Evolutionary conservation across 2,797 vertebrate species (phyloP), one percentile per base, ranked within the genome.

Genomic region (Gymnothorax javanicus): DNA sequence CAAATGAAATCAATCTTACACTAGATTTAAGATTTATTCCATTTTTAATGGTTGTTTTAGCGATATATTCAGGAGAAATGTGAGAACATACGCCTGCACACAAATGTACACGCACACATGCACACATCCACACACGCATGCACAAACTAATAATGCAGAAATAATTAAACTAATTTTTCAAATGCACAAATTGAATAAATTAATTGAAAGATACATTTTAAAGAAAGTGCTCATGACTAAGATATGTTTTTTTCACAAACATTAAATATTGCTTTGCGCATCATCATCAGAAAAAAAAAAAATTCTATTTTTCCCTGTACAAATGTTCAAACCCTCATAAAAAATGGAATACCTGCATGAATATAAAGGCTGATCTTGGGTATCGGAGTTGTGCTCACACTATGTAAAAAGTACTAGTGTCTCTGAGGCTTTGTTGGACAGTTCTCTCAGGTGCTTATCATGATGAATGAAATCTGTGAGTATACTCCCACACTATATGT

Each of bases 381-480:
- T 13, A 50, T 77, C 43, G 17, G 15, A 52, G 33, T 43, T 77
- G 13, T 50, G 6, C 69, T n/a, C 33, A 81, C 20, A 57, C 52
- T 56, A 54, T 52, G 73, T 5, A 77, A 23, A 52, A 20, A 50
- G 52, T 50, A 50, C 20, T 17, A 77, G 7, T 43, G 59, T 62
- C 58, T 59, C 15, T 8, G 27, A 77, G 56, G 5, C 85, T 77
- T 58, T 25, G 17, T n/a, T 77, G 77, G 69, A 20, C 56, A 23
- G 69, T 56, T 25, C 43, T 84, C 59, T 64, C 50, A n/a, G 7
- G 59, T 20, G 33, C 50, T 64, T 84, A 84, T 12, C 7, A 4
- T 1, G n/a, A 73, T 67, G 50, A 7, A 69, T 69, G 64, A 52
- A 67, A 71, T 85, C 64, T 60, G 43, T 87, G 73, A 85, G 85